phyloP scores from a whole-genome alignment of 2,888 invertebrate genomes.

The Xestobium rufovillosum region DNA sequence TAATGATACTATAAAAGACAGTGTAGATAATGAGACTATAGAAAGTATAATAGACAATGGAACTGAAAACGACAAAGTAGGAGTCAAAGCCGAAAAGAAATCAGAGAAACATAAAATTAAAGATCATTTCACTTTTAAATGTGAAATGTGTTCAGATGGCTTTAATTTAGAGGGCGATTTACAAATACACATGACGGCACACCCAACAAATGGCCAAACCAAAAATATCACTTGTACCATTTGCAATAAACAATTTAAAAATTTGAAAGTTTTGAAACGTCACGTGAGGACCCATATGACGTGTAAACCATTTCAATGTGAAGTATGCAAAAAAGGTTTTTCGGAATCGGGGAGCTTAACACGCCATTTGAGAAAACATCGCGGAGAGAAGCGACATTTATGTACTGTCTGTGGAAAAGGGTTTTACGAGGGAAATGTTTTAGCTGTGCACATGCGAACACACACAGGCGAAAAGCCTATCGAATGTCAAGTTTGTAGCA shows the following conservation, averaged over 20 bases:
- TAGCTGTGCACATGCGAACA: slow-evolving; percentile 34
- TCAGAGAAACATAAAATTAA: slow-evolving; percentile 9
- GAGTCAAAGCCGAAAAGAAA: slow-evolving; percentile 11
- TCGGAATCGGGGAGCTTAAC: slow-evolving; percentile 36
- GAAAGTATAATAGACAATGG: slow-evolving; percentile 11
- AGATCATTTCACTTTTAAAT: slow-evolving; percentile 22
- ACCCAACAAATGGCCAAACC: slow-evolving; percentile 28
- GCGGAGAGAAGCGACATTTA: slow-evolving; percentile 36
- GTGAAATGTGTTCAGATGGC: slow-evolving; percentile 28
- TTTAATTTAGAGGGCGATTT: slow-evolving; percentile 32
- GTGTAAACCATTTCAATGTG: slow-evolving; percentile 33
- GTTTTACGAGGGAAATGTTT: slow-evolving; percentile 36
- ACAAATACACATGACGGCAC: slow-evolving; percentile 31
- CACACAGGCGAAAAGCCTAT: slow-evolving; percentile 38
- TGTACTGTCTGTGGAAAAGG: slow-evolving; percentile 36
- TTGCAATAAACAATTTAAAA: slow-evolving; percentile 32
- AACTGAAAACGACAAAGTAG: slow-evolving; percentile 12
- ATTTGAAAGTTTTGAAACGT: slow-evolving; percentile 32
- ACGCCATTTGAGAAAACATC: slow-evolving; percentile 34
- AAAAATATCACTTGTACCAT: slow-evolving; percentile 28
- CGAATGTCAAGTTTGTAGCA: slow-evolving; percentile 31
- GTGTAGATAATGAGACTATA: slow-evolving; percentile 19
- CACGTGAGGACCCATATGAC: slow-evolving; percentile 35
- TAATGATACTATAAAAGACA: slow-evolving; percentile 17
- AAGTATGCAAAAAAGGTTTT: slow-evolving; percentile 31